These are phyloP conservation scores for Callimorpha dominula DNA, from an alignment of 2,888 invertebrate genomes.

Conservation along the genomic window DNA sequence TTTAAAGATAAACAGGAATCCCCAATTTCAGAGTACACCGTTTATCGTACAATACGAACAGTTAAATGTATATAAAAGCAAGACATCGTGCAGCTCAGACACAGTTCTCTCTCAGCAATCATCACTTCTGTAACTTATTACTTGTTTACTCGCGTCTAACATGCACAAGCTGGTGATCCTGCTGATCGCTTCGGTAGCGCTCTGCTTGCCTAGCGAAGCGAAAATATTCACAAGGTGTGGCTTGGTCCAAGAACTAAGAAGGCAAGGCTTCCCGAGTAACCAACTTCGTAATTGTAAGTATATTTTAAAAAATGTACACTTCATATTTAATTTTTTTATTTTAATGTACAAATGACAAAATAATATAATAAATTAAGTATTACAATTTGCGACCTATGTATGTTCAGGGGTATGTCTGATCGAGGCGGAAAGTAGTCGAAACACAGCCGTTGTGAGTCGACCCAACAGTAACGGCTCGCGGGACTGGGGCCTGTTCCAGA, in stretches of 20 bases:
- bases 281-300: conserved; percentile 26
- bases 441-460: conserved; percentile 73
- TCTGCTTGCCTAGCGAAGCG: conserved; percentile 13
- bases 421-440: conserved; percentile 79
- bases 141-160: too few species aligned
- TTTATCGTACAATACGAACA: too few species aligned
- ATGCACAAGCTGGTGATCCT: conserved; percentile 15
- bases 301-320: too few species aligned
- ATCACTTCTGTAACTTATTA: not conserved
- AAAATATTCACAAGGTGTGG: conserved; percentile 24
- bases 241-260: conserved; percentile 22
- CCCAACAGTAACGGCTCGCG: conserved; percentile 81
- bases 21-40: too few species aligned
- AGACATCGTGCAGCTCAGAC: not conserved
- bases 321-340: too few species aligned
- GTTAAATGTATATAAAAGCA: conserved; percentile 1
- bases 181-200: conserved; percentile 9
- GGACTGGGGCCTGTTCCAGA: conserved; percentile 84
- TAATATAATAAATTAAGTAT: too few species aligned
- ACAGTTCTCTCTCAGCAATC: not conserved
- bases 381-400: not conserved
- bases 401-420: conserved; percentile 84
- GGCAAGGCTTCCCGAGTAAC: conserved; percentile 40
- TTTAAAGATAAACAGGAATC: too few species aligned
- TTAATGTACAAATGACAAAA: too few species aligned